A percentile compares a stretch with the other conserved stretches of the same genome.
These are phyloP conservation scores for Cylas formicarius DNA, from an alignment of 1,140 invertebrate genomes.

Conservation along the genomic window DNA sequence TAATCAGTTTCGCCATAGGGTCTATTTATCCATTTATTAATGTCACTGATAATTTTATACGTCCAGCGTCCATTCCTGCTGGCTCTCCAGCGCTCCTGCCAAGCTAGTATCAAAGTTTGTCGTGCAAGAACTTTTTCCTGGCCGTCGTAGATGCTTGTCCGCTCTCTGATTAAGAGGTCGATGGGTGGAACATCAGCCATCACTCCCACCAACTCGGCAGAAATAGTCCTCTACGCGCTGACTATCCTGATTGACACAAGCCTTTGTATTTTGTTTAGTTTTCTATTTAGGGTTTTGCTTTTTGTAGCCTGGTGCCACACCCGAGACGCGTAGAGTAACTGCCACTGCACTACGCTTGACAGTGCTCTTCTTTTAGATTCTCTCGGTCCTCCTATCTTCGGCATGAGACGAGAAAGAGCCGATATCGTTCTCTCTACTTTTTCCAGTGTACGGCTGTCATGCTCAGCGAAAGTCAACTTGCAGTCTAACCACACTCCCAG, in stretches of 20 bases:
- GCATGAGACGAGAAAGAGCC: conserved; percentile 20
- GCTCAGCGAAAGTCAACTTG: conserved; percentile 16
- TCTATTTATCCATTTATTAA: conserved; percentile 18
- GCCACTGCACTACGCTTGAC: conserved; percentile 21
- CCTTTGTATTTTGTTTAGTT: conserved; percentile 24
- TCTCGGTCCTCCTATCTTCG: conserved; percentile 28
- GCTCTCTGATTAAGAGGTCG: conserved; percentile 10
- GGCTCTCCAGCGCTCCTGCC: background rate
- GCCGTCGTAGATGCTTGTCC: background rate
- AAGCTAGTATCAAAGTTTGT: background rate
- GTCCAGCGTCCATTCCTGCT: background rate
- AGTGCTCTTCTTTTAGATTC: conserved; percentile 21
- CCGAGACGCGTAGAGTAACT: conserved; percentile 26
- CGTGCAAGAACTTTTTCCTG: too few relatives aligned
- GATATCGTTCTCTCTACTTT: conserved; percentile 17
- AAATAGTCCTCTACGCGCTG: conserved; percentile 24
- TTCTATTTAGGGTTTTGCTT: too few relatives aligned
- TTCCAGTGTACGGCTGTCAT: conserved; percentile 12
- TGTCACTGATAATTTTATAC: conserved; percentile 17
- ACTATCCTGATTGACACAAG: conserved; percentile 13
- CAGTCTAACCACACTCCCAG: conserved; percentile 22
- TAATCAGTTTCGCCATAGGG: conserved; percentile 21
- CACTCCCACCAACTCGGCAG: conserved; percentile 20
- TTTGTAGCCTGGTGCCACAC: too few relatives aligned
- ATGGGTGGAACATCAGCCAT: conserved; percentile 18